A percentile compares a stretch with the other conserved stretches of the same genome.
phyloP scores from a whole-genome alignment of 2,797 vertebrate species.

The Bradypodion pumilum region DNA sequence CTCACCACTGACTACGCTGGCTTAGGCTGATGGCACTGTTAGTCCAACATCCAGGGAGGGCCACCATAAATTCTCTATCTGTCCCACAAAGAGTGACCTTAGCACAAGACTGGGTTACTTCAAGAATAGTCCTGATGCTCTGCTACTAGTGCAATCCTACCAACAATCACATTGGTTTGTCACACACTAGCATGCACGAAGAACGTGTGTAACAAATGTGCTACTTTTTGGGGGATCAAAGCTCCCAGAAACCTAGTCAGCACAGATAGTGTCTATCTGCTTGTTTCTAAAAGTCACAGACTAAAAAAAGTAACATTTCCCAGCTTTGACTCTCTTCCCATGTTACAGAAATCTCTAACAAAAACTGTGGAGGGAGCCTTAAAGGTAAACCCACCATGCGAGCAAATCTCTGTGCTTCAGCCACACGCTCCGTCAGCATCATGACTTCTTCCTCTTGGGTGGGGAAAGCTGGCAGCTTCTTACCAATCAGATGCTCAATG shows the following conservation, averaged over 20 bases:
- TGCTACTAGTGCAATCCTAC: not conserved
- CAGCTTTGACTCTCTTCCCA: no score
- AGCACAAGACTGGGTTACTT: not conserved
- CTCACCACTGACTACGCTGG: not conserved
- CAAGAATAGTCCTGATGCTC: not conserved
- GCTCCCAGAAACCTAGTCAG: no score
- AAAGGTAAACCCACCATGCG: slow-evolving; percentile 80
- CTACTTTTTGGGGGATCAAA: no score
- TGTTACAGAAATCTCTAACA: not conserved
- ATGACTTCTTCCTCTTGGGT: slow-evolving; percentile 96
- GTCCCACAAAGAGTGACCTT: no score
- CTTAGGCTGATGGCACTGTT: not conserved
- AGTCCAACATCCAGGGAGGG: not conserved
- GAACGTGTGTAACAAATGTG: no score
- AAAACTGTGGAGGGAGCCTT: rapidly evolving
- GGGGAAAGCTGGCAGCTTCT: slow-evolving; percentile 94
- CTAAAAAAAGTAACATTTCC: not conserved
- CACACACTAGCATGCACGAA: not conserved
- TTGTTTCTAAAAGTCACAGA: no score
- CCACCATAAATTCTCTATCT: not conserved
- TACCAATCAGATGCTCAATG: slow-evolving; percentile 93
- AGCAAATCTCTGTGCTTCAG: slow-evolving; percentile 93
- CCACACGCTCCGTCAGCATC: slow-evolving; percentile 95
- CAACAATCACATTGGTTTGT: not conserved
- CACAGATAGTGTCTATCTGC: no score